Evolutionary conservation across 2,113 vertebrate species (phyloP).

Genomic region (Mystacornis crossleyi): DNA sequence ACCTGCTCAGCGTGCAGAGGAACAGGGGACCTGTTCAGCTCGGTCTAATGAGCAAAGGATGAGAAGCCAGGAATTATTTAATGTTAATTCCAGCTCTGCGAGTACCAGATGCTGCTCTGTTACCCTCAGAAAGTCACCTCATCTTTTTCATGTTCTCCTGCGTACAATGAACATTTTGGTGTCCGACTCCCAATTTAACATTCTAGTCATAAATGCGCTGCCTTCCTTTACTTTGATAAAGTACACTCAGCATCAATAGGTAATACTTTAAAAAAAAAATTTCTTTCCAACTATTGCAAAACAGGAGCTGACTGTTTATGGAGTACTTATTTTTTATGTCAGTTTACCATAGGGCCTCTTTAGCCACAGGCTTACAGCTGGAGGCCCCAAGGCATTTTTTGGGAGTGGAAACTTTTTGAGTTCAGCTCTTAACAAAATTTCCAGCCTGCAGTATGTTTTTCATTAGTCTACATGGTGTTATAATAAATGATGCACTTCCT

Average conservation of each 20-base stretch:
- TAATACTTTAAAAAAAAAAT: neutral
- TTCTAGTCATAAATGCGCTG: neutral
- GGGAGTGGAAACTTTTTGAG: slow-evolving; percentile 46
- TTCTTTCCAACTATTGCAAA: slow-evolving; percentile 17
- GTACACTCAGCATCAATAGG: neutral
- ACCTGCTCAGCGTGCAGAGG: neutral
- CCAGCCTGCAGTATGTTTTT: slow-evolving; percentile 59
- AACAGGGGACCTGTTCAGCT: neutral
- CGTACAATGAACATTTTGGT: neutral
- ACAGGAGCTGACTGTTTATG: slow-evolving; percentile 47
- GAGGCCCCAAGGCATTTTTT: slow-evolving; percentile 32
- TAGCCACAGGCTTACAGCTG: slow-evolving; percentile 5
- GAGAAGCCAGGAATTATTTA: neutral
- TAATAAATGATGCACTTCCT: slow-evolving; percentile 65
- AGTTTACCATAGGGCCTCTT: slow-evolving; percentile 51
- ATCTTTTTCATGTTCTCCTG: neutral
- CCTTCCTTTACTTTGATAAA: neutral
- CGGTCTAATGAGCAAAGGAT: neutral
- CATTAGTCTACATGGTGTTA: slow-evolving; percentile 57
- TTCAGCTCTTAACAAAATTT: slow-evolving; percentile 51
- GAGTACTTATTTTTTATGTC: slow-evolving; percentile 44
- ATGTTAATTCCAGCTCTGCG: neutral
- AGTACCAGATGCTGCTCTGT: neutral
- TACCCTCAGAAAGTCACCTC: neutral
- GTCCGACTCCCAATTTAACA: neutral